Percentiles rank a stretch among this genome's conserved stretches.
Evolutionary conservation across 1,140 invertebrate genomes (phyloP).

Genomic region (Aphelenchoides besseyi): DNA sequence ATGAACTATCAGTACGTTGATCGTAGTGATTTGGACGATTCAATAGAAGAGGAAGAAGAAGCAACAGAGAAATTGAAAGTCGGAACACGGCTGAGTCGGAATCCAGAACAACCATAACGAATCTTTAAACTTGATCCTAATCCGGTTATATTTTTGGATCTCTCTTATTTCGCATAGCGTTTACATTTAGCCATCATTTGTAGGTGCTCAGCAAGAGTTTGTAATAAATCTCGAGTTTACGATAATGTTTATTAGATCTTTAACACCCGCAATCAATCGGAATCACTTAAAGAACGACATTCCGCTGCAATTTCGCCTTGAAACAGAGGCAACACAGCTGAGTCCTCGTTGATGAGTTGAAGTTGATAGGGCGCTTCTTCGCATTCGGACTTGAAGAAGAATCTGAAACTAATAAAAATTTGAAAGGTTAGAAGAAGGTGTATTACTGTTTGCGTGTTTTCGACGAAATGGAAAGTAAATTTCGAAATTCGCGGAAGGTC

Average conservation of each 20-base stretch:
- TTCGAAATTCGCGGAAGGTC: constrained; percentile 51
- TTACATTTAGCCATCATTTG: too few relatives aligned
- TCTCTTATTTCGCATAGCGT: too few relatives aligned
- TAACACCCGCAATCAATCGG: too few relatives aligned
- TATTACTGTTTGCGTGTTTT: constrained; percentile 43
- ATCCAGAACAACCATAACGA: too few relatives aligned
- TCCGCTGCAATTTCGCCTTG: constrained; percentile 53
- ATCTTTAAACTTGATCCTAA: too few relatives aligned
- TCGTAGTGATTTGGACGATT: constrained; percentile 17
- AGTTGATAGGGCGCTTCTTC: constrained; percentile 59
- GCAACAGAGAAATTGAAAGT: not conserved
- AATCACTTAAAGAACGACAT: constrained; percentile 44
- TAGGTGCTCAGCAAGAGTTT: too few relatives aligned
- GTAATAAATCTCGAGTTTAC: too few relatives aligned
- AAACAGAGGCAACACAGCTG: constrained; percentile 50
- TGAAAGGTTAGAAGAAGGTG: not conserved
- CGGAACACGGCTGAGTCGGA: too few relatives aligned
- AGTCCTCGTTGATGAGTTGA: constrained; percentile 48
- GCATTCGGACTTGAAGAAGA: constrained; percentile 59
- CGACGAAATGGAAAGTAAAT: constrained; percentile 45
- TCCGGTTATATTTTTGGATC: too few relatives aligned
- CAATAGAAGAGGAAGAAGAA: not conserved
- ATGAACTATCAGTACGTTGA: constrained; percentile 44
- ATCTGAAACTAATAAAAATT: constrained; percentile 39
- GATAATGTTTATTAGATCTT: too few relatives aligned